Percentiles rank a stretch among this genome's conserved stretches.
These are phyloP conservation scores for Liposcelis brunnea DNA, from an alignment of 2,888 invertebrate genomes.

Conservation along the genomic window DNA sequence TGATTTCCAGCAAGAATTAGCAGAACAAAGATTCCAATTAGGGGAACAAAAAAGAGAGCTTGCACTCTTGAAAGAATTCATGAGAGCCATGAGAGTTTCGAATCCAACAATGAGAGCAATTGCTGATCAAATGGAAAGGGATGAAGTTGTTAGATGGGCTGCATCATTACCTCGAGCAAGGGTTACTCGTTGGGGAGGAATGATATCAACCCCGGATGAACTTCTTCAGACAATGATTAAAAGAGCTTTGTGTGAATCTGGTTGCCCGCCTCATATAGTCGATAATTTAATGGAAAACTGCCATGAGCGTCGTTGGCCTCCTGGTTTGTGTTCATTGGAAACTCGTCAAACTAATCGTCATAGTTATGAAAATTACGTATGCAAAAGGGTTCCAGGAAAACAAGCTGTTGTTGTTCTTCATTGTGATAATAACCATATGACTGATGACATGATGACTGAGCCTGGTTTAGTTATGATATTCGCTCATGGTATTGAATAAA, in stretches of 20 bases:
- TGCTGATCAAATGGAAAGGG: constrained; percentile 86
- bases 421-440: constrained; percentile 89
- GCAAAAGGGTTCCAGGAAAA: constrained; percentile 86
- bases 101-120: constrained; percentile 85
- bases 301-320: constrained; percentile 90
- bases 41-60: constrained; percentile 81
- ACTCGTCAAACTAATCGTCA: constrained; percentile 86
- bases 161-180: constrained; percentile 63
- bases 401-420: constrained; percentile 89
- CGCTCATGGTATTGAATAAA: constrained; percentile 83
- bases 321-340: constrained; percentile 79
- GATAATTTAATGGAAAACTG: constrained; percentile 95
- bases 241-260: constrained; percentile 78
- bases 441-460: constrained; percentile 89
- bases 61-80: constrained; percentile 76
- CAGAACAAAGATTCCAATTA: constrained; percentile 71
- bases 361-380: constrained; percentile 85
- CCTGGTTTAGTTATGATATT: constrained; percentile 97
- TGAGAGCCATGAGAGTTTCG: constrained; percentile 80
- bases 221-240: constrained; percentile 87
- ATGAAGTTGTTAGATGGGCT: constrained; percentile 83
- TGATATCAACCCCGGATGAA: constrained; percentile 96
- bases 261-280: constrained; percentile 83
- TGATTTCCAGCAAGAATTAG: constrained; percentile 71
- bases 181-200: constrained; percentile 93